Evolutionary conservation across 2,113 vertebrate species (phyloP), one percentile per base, ranked within the genome.

Genomic region (Oceanodroma tethys): DNA sequence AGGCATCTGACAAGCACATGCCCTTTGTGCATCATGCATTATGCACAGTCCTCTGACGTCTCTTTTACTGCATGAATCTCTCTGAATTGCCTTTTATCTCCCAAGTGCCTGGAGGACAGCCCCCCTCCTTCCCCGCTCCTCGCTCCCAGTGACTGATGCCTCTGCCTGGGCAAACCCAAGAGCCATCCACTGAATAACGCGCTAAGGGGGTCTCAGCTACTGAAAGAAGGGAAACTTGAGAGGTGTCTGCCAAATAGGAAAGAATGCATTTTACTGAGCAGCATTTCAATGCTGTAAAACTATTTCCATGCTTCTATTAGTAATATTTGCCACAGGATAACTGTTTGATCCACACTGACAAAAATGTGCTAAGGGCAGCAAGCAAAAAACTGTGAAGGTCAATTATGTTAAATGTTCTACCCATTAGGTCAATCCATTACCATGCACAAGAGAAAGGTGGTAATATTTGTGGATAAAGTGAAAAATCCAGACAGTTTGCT

Each of bases 331-430:
- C 23, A n/a, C 19, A 13, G 9, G 16, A 21, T 32, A 70, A 6
- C 38, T 23, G 3, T 60, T 81, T 68, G 25, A 82, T 60, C 27
- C 43, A 11, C 17, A 8, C 8, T 30, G 36, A 74, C 16, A 20
- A 80, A 50, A 25, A 30, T 0, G 2, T 20, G 5, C 29, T 36
- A 74, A 1, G 1, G 20, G 7, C n/a, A 71, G 16, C 30, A 50
- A 70, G 30, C 11, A 83, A 71, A 93, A 84, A 83, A 76, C 14
- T 59, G 34, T 25, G 55, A 47, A 76, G 42, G 67, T 36, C 62
- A 65, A 16, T 66, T n/a, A 38, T 8, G 22, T 40, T 76, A 58
- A 40, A 12, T 66, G 7, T 14, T 78, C 5, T 2, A 95, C 40
- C 21, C 42, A 26, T 7, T 55, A 60, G 40, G n/a, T 66, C 58